These are phyloP conservation scores for Aegithalos caudatus DNA, from an alignment of 2,113 vertebrate genomes.

Conservation along the genomic window DNA sequence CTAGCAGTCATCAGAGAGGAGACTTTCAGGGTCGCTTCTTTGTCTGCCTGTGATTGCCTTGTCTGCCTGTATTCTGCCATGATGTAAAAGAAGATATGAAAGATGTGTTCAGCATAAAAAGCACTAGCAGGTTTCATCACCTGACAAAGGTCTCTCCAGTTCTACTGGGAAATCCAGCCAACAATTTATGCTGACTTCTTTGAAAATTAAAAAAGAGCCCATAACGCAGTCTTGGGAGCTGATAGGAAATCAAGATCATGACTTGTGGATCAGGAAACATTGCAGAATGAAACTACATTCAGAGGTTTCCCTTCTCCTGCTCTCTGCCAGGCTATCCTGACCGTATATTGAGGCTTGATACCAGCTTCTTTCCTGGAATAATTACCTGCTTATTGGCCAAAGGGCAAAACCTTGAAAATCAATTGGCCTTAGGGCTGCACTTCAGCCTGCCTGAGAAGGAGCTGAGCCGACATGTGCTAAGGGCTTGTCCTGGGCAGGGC, in stretches of 20 bases:
- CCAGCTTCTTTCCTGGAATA: neutral
- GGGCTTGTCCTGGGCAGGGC: neutral
- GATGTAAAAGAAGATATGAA: neutral
- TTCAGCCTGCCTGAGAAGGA: neutral
- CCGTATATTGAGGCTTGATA: neutral
- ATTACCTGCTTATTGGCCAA: neutral
- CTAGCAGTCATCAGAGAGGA: neutral
- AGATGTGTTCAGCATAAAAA: neutral
- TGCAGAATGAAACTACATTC: neutral
- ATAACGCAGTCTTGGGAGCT: neutral
- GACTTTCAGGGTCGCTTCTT: neutral
- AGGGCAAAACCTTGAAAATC: constrained; percentile 14
- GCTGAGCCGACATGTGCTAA: neutral
- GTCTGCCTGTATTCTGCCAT: neutral
- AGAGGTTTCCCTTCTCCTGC: neutral
- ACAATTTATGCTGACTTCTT: neutral
- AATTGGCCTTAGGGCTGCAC: neutral
- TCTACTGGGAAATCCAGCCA: neutral
- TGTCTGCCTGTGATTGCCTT: neutral
- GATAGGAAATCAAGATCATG: neutral
- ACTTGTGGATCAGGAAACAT: neutral
- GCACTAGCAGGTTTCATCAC: neutral
- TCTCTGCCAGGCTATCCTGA: neutral
- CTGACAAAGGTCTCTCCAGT: neutral
- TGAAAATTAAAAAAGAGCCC: neutral